phyloP scores from a whole-genome alignment of 1,140 invertebrate species.

The Apocrypta bakeri region DNA sequence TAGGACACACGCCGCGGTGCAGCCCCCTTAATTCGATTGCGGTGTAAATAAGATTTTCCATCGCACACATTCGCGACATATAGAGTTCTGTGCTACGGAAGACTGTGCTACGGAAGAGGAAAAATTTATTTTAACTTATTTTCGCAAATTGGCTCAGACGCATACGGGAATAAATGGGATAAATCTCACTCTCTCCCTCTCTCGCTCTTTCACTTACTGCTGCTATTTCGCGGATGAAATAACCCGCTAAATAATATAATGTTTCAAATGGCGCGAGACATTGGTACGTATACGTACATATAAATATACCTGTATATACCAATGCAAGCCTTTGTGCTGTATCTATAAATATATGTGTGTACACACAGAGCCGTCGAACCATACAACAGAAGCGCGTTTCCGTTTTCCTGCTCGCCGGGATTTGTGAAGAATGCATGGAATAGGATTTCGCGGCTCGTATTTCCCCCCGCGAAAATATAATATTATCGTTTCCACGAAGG shows the following conservation, averaged over 20 bases:
- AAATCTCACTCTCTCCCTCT: not conserved
- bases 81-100: too few species aligned
- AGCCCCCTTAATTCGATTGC: not conserved
- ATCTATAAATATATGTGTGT: too few species aligned
- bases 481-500: not conserved
- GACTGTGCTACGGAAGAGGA: too few species aligned
- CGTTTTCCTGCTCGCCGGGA: too few species aligned
- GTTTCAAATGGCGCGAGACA: not conserved
- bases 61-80: not conserved
- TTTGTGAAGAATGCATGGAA: not conserved
- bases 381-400: not conserved
- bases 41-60: not conserved
- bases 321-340: too few species aligned
- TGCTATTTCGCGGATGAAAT: not conserved
- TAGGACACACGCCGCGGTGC: not conserved
- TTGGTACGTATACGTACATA: not conserved
- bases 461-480: not conserved
- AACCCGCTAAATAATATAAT: not conserved
- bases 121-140: too few species aligned
- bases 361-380: too few species aligned
- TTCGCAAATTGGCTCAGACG: not conserved
- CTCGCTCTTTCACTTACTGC: too few species aligned
- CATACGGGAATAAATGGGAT: too few species aligned
- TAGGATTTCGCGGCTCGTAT: constrained; percentile 1
- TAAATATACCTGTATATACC: too few species aligned